Evolutionary conservation across 1,140 invertebrate genomes (phyloP).

Genomic region (Cataglyphis hispanica): DNA sequence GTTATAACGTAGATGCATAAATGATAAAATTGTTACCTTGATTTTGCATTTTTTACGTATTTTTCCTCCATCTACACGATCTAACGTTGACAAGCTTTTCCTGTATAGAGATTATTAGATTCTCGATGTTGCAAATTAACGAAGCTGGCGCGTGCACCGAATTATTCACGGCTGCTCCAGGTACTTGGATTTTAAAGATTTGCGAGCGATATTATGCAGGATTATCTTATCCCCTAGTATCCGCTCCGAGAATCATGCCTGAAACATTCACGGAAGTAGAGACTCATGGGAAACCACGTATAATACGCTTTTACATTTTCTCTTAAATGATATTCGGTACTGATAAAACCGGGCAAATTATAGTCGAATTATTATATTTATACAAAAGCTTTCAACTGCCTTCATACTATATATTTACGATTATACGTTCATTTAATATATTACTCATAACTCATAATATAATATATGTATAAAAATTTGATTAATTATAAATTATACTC

Average conservation of each 20-base stretch:
- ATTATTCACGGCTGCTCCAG: slow-evolving; percentile 39
- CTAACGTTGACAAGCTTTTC: slow-evolving; percentile 9
- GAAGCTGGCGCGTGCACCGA: slow-evolving; percentile 44
- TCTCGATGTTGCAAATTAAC: slow-evolving; percentile 65
- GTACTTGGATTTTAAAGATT: slow-evolving; percentile 60
- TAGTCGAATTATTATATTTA: slow-evolving; percentile 26
- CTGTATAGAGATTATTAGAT: slow-evolving; percentile 41
- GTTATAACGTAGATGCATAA: not conserved
- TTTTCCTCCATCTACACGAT: not conserved
- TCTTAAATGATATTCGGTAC: slow-evolving; percentile 48
- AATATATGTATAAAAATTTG: not conserved
- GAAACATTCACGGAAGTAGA: slow-evolving; percentile 42
- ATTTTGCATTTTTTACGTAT: not conserved
- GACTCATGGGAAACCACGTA: slow-evolving; percentile 46
- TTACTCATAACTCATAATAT: not conserved
- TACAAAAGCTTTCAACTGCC: not conserved
- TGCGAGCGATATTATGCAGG: slow-evolving; percentile 56
- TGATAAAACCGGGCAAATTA: slow-evolving; percentile 43
- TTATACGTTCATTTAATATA: not conserved
- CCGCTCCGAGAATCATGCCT: slow-evolving; percentile 39
- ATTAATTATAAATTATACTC: not conserved
- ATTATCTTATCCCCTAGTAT: slow-evolving; percentile 45
- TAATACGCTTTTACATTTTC: slow-evolving; percentile 45
- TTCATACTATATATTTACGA: not conserved
- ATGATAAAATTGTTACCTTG: not conserved